These are phyloP conservation scores for Brachionus rotundiformis DNA, from an alignment of 1,140 invertebrate genomes.

Conservation along the genomic window DNA sequence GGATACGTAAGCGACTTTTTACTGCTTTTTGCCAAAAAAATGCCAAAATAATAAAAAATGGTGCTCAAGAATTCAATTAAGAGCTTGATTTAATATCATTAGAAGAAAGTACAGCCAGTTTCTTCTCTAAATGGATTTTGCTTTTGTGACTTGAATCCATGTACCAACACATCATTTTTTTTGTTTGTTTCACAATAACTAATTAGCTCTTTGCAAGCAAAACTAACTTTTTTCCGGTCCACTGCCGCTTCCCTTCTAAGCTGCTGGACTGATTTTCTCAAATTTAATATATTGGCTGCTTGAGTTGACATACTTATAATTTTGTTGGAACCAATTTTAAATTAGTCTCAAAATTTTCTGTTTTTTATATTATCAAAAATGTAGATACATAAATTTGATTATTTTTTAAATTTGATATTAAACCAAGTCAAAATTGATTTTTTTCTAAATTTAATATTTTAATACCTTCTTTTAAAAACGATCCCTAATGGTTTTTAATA, in stretches of 20 bases:
- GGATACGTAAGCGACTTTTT: too few species aligned
- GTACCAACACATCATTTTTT: constrained; percentile 51
- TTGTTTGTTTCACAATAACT: constrained; percentile 51
- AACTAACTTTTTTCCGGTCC: constrained; percentile 45
- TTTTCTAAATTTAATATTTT: not conserved
- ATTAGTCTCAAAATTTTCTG: not conserved
- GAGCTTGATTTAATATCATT: too few species aligned
- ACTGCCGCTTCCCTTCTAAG: constrained; percentile 47
- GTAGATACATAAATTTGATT: not conserved
- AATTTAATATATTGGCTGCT: constrained; percentile 18
- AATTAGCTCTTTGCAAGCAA: constrained; percentile 49
- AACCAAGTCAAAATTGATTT: not conserved
- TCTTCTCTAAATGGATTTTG: constrained; percentile 52
- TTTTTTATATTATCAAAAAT: not conserved
- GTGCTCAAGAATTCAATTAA: too few species aligned
- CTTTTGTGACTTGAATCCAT: constrained; percentile 47
- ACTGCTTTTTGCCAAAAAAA: too few species aligned
- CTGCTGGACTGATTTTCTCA: constrained; percentile 41
- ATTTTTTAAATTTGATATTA: not conserved
- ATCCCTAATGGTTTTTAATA: not conserved
- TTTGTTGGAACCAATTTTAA: too few species aligned
- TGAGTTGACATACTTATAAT: constrained; percentile 31
- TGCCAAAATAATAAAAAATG: too few species aligned
- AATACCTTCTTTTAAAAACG: not conserved
- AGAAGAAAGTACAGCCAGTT: constrained; percentile 42